Base-by-base conservation (phyloP, 1,140 invertebrate species). In the Caenorhabditis brenneri region DNA sequence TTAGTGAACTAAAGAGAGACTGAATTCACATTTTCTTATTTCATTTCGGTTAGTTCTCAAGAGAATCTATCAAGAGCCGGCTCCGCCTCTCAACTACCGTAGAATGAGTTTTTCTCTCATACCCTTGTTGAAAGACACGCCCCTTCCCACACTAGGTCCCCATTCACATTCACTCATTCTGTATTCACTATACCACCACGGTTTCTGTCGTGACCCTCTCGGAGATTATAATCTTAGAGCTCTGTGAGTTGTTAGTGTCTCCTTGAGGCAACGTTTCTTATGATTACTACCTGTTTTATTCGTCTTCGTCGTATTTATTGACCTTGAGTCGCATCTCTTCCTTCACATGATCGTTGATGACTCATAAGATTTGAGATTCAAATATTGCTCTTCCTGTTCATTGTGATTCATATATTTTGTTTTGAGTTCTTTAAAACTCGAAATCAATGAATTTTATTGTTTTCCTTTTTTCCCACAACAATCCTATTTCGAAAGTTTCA, bases 181-280 rank as follows among this genome's bases (percentile, higher is more conserved):
- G 22, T 39, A 36, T 42, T 27, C n/a, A 12, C 19, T 33, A 74
- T 24, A 6, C 4, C 19, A 10, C 27, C 16, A 74, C 22, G 36
- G 33, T 42, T 42, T 3, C 36, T 42, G 5, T 24, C 36, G n/a
- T 74, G 65, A 74, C 65, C 65, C 65, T 74, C n/a, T 24, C 65
- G 36, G 65, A 74, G 65, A 74, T 74, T 42, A 12, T 5, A 42
- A 74, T 74, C 65, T 74, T n/a, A 22, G 65, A 74, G 65, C 65
- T 74, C 65, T 9, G 29, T 74, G 65, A 74, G 65, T 74, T 42
- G 65, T 10, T 36, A 33, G 2, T 24, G 12, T 74, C 27, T 42
- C 42, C 9, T 16, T 24, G n/a, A 31, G n/a, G 15, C 53, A 27
- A n/a, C 53, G 16, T 36, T 0, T 42, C 65, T 42, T 39, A 74